These are phyloP conservation scores for Lepidostoma basale DNA, from an alignment of 1,140 invertebrate species.

Conservation along the genomic window DNA sequence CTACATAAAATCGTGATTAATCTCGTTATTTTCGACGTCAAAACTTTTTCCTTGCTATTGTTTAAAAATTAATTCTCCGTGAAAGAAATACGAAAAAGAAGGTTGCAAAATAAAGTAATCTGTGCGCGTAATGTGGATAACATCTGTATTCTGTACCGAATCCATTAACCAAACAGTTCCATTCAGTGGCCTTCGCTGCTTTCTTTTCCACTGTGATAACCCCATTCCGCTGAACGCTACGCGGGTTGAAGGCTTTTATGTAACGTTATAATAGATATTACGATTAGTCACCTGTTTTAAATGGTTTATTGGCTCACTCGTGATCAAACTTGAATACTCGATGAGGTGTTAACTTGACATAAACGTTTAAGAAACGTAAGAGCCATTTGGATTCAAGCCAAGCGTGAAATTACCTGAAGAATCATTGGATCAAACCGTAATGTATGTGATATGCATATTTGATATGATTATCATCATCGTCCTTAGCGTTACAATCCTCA, in stretches of 20 bases:
- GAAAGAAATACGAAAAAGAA: background rate
- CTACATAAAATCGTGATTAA: no score
- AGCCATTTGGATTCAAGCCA: background rate
- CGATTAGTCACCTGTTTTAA: no score
- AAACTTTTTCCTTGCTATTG: slow-evolving; percentile 7
- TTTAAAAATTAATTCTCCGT: background rate
- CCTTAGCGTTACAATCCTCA: no score
- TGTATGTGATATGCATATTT: no score
- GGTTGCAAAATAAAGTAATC: background rate
- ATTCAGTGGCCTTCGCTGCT: slow-evolving; percentile 14
- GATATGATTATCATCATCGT: no score
- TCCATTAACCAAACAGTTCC: slow-evolving; percentile 12
- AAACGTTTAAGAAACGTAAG: no score
- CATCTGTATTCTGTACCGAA: background rate
- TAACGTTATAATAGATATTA: background rate
- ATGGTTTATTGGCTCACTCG: no score
- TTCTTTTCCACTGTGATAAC: background rate
- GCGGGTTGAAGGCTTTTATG: background rate
- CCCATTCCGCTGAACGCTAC: no score
- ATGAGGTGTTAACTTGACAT: no score
- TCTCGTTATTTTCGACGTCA: no score
- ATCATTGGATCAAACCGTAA: no score
- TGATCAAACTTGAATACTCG: no score
- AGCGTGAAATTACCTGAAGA: background rate
- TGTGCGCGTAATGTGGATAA: background rate